Base-by-base conservation (phyloP, 1,140 invertebrate genomes). In the Stegodyphus mimosarum region DNA sequence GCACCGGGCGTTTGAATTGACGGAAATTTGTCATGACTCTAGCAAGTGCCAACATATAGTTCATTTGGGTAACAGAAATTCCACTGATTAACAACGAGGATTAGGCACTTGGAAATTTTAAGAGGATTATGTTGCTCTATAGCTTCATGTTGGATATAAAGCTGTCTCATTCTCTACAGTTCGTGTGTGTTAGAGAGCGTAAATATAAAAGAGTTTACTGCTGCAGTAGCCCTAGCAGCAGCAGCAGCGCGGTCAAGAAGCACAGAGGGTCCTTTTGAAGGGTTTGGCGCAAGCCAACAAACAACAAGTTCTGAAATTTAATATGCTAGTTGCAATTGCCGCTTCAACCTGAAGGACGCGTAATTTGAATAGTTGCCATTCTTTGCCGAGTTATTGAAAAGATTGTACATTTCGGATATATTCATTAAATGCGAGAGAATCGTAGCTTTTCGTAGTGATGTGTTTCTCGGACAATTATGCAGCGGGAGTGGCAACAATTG, bases 361-460 rank as follows among this genome's bases (percentile, higher is more conserved):
- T 67, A 67, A 67, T 67, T 67, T 67, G 66, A 67, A 67, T 67
- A 67, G n/a, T 33, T 33, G n/a, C 66, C 17, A 67, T 67, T 67
- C 66, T 67, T 67, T 67, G 7, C n/a, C 66, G 9, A 18, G n/a
- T 67, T 11, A 67, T 67, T 67, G 66, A 67, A 67, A 67, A 67
- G 66, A 67, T 18, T 67, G 17, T 18, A 67, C 33, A 15, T 67
- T 18, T 63, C n/a, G n/a, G 33, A 33, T 33, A 33, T 33, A 33
- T 1, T 33, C 33, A 33, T 33, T 33, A 33, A 33, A 33, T 33
- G 33, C 33, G 33, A 33, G 33, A 33, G 33, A 33, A 33, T 33
- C 33, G 33, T 33, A 33, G 33, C 33, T 33, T 33, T 33, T 33
- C 33, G 3, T 33, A 1, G 33, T 33, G 33, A 33, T 33, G 33